These are phyloP conservation scores for Heterocephalus glaber DNA, from an alignment of 2,113 vertebrate genomes.

Conservation along the genomic window DNA sequence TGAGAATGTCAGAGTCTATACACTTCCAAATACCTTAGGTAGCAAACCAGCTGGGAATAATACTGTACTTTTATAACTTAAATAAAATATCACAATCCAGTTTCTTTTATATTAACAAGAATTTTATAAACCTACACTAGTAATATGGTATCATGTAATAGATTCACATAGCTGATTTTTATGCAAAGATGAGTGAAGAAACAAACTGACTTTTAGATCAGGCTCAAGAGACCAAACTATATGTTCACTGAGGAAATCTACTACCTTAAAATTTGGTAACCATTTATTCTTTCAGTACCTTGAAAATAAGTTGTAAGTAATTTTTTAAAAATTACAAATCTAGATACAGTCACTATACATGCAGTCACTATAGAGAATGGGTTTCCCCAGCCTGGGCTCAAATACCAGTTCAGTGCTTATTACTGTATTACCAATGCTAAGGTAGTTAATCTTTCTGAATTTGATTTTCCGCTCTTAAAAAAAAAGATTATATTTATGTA, in stretches of 20 bases:
- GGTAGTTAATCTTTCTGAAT: background rate
- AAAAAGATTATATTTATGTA: background rate
- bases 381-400: background rate
- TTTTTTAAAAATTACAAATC: background rate
- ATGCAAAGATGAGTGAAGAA: background rate
- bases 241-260: background rate
- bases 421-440: background rate
- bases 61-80: background rate
- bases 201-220: background rate
- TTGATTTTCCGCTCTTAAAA: background rate
- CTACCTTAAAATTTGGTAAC: background rate
- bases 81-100: background rate
- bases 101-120: background rate
- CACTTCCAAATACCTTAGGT: background rate
- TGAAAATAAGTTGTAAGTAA: background rate
- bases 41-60: background rate
- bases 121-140: background rate
- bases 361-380: background rate
- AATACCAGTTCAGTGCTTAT: background rate
- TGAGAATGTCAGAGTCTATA: background rate
- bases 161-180: slow-evolving; percentile 18
- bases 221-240: background rate
- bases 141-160: background rate
- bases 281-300: background rate
- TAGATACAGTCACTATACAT: background rate